Percentiles rank a stretch among this genome's conserved stretches.
phyloP scores from a whole-genome alignment of 2,797 vertebrate genomes.

The Eulemur albifrons region DNA sequence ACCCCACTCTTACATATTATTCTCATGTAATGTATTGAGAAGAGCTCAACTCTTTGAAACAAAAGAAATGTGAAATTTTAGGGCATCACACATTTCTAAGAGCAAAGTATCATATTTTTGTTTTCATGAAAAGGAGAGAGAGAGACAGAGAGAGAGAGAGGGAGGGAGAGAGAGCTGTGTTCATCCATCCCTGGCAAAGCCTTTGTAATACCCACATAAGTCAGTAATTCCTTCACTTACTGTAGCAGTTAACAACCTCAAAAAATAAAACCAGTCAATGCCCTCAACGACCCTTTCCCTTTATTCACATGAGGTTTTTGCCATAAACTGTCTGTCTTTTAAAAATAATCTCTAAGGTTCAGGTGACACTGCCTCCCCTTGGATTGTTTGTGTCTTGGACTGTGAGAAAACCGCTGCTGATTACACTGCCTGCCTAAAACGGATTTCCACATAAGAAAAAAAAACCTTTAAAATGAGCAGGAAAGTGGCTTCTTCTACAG shows the following conservation, averaged over 20 bases:
- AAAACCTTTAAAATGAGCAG: background rate
- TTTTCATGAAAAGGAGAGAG: background rate
- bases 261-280: background rate
- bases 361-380: background rate
- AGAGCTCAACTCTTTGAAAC: background rate
- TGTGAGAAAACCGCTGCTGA: background rate
- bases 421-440: background rate
- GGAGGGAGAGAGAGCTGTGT: background rate
- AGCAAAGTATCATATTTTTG: background rate
- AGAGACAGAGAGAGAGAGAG: background rate
- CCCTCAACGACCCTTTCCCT: background rate
- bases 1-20: background rate
- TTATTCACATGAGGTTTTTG: background rate
- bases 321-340: background rate
- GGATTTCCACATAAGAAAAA: background rate
- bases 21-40: background rate
- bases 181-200: background rate
- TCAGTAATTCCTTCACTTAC: background rate
- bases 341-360: conserved; percentile 15
- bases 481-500: background rate
- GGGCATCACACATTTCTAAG: background rate
- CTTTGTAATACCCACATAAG: background rate
- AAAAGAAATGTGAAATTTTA: background rate
- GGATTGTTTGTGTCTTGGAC: background rate
- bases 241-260: background rate